Base-by-base conservation (phyloP, 2,113 vertebrate genomes). In the Opisthocomus hoazin region DNA sequence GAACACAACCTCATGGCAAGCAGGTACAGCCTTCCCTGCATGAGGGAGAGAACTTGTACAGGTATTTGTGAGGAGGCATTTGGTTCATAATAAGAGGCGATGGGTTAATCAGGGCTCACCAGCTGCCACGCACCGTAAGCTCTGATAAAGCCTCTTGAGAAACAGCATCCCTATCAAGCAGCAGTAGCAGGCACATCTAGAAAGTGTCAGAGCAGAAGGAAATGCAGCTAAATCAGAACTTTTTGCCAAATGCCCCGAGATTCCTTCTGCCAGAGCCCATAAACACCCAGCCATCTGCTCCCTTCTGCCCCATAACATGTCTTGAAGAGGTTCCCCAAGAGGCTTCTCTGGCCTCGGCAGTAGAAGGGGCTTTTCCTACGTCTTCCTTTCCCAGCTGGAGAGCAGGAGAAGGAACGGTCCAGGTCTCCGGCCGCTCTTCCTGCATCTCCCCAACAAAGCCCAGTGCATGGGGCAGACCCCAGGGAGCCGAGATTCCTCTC, bases 251-350 rank as follows among this genome's bases (percentile, higher is more conserved):
- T 45, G 24, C 48, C 57, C 51, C 51, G 77, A 46, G n/a, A 87
- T 37, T 60, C 13, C 70, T 96, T 65, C 48, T 91, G 89, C 77
- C 89, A 96, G 81, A 63, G 37, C 81, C 89, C 78, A n/a, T 91
- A 80, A 94, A 83, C 1, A 7, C 70, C 74, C 0, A 0, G 5
- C 89, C 89, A 84, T 91, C 95, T 97, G 96, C 69, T 89, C 45
- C 75, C 57, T 54, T 50, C 61, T 84, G 56, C 79, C 91, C 64
- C 2, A 3, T 37, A 78, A 61, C 0, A 0, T 11, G 43, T 56
- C 69, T 75, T 73, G 64, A 18, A 68, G 39, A 75, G 46, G 21
- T 61, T 54, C 9, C 66, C 94, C 86, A 94, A 80, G 84, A 13
- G 19, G 3, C 13, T 58, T 63, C 15, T 66, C 76, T 96, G 86